These are phyloP conservation scores for Podabrus alpinus DNA, from an alignment of 2,888 invertebrate genomes.

Conservation along the genomic window DNA sequence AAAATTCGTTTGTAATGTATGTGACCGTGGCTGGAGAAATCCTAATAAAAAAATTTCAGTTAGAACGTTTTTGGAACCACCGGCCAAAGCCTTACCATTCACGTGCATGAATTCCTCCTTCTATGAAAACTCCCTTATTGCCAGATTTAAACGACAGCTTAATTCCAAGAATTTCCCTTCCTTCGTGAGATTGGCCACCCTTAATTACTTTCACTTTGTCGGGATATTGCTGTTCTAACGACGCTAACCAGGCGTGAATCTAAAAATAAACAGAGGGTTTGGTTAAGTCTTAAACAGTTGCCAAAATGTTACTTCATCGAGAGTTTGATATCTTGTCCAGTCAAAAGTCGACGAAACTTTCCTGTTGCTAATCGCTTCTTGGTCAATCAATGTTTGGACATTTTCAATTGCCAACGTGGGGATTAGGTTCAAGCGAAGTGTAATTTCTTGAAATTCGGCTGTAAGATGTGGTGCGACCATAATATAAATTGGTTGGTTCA, in stretches of 20 bases:
- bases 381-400: slow-evolving; percentile 59
- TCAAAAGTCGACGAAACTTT: slow-evolving; percentile 50
- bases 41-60: slow-evolving; percentile 36
- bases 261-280: not conserved
- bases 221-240: slow-evolving; percentile 56
- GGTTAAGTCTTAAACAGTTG: not conserved
- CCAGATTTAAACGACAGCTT: slow-evolving; percentile 53
- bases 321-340: slow-evolving; percentile 64
- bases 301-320: slow-evolving; percentile 54
- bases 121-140: slow-evolving; percentile 65
- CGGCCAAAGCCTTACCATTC: slow-evolving; percentile 45
- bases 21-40: slow-evolving; percentile 48
- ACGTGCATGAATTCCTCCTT: slow-evolving; percentile 59
- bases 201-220: slow-evolving; percentile 57
- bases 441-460: slow-evolving; percentile 54
- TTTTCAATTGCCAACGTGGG: slow-evolving; percentile 59
- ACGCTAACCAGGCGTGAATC: slow-evolving; percentile 58
- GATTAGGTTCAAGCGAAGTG: slow-evolving; percentile 52
- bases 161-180: slow-evolving; percentile 63
- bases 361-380: slow-evolving; percentile 51
- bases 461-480: slow-evolving; percentile 59
- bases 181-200: slow-evolving; percentile 64
- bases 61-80: not conserved
- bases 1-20: slow-evolving; percentile 68
- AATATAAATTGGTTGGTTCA: slow-evolving; percentile 55